Percentiles rank a stretch among this genome's conserved stretches.
Conservation (phyloP, 2,888 invertebrate species). For the Acheta domesticus region DNA sequence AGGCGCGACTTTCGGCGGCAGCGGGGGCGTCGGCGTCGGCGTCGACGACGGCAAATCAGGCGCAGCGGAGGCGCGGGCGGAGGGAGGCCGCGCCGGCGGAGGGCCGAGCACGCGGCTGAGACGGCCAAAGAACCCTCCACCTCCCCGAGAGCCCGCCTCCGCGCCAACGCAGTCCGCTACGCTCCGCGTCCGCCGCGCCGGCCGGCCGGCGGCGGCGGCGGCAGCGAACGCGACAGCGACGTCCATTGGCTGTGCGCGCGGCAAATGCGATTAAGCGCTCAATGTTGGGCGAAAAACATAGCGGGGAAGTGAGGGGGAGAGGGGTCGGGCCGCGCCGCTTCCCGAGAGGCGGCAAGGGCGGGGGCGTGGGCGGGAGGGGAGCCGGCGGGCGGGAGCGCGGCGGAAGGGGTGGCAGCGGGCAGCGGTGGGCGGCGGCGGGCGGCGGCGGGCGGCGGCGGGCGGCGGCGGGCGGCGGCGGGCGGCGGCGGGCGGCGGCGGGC, state of each 20-base stretch:
- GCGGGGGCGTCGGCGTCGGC: too few relatives aligned
- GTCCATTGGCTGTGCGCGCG: background rate
- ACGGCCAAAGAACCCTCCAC: too few relatives aligned
- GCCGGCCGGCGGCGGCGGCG: background rate
- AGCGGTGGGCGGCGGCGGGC: background rate
- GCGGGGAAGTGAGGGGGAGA: background rate
- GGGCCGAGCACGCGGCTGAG: too few relatives aligned
- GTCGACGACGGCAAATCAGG: too few relatives aligned
- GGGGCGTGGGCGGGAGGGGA: too few relatives aligned
- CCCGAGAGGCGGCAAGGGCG: background rate
- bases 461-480: background rate
- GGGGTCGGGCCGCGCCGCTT: background rate
- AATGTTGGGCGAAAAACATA: background rate
- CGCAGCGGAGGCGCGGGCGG: too few relatives aligned
- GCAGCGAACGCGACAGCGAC: background rate
- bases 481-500: too few relatives aligned
- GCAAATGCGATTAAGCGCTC: conserved; percentile 18
- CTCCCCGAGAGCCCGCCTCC: too few relatives aligned
- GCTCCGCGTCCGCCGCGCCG: background rate
- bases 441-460: background rate
- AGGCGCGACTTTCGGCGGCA: too few relatives aligned
- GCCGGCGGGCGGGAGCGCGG: background rate
- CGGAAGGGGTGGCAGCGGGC: background rate
- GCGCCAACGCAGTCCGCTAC: too few relatives aligned
- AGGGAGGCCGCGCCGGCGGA: too few relatives aligned